phyloP scores from a whole-genome alignment of 1,140 invertebrate genomes.

The Battus philenor region DNA sequence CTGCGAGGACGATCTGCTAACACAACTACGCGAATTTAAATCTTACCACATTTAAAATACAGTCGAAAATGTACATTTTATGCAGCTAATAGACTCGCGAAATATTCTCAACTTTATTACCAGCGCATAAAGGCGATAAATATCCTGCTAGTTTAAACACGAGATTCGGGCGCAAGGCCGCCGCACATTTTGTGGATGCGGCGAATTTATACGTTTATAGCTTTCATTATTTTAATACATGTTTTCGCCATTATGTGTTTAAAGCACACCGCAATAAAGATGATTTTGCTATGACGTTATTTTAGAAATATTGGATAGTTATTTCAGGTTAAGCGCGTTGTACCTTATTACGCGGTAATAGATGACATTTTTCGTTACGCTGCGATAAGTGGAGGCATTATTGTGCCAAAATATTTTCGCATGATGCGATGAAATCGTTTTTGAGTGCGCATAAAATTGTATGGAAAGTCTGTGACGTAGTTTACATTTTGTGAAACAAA shows the following conservation, averaged over 20 bases:
- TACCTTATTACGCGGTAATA: neutral
- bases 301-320: constrained; percentile 11
- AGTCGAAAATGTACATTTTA: constrained; percentile 6
- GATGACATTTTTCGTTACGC: neutral
- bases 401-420: too few species aligned
- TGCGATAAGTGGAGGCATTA: too few species aligned
- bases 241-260: constrained; percentile 13
- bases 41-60: constrained; percentile 6
- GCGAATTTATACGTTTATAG: constrained; percentile 15
- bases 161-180: constrained; percentile 3
- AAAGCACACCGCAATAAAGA: constrained; percentile 6
- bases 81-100: constrained; percentile 2
- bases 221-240: constrained; percentile 16
- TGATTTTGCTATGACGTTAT: constrained; percentile 11
- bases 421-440: too few species aligned
- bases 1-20: constrained; percentile 9
- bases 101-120: constrained; percentile 13
- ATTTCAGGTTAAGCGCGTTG: neutral
- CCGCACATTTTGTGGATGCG: constrained; percentile 10
- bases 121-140: constrained; percentile 6
- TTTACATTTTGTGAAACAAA: too few species aligned
- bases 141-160: constrained; percentile 7
- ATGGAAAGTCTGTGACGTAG: too few species aligned
- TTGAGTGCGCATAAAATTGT: too few species aligned
- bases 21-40: constrained; percentile 3